Evolutionary conservation across 2,888 invertebrate species (phyloP).

Genomic region (Agapostemon virescens): DNA sequence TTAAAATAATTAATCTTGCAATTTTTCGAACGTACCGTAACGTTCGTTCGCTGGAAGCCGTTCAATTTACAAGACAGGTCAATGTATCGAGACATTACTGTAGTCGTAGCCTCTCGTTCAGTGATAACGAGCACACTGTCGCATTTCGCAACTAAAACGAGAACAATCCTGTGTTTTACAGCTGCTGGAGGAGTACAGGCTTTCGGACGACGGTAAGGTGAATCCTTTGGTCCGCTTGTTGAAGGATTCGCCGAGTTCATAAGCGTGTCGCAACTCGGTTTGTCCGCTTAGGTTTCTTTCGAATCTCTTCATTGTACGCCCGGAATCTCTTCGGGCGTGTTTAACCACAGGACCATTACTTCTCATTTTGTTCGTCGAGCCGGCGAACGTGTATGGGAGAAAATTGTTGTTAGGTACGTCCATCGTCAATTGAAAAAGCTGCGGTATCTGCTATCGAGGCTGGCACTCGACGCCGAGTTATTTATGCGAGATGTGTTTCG

Average conservation of each 20-base stretch:
- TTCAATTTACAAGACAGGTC: too few species aligned
- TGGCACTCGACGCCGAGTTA: conserved; percentile 34
- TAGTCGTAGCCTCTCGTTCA: too few species aligned
- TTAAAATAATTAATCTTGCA: too few species aligned
- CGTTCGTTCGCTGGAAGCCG: too few species aligned
- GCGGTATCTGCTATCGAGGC: conserved; percentile 27
- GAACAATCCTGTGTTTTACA: conserved; percentile 74
- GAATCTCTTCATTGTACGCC: conserved; percentile 21
- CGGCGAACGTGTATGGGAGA: background rate
- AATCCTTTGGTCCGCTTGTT: conserved; percentile 82
- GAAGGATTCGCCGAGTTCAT: conserved; percentile 63
- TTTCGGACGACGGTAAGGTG: conserved; percentile 81
- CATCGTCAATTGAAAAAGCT: conserved; percentile 35
- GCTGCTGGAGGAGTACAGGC: conserved; percentile 83
- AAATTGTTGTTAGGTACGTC: conserved; percentile 47
- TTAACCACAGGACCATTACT: conserved; percentile 32
- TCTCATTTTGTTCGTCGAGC: conserved; percentile 16
- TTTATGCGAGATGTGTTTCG: background rate
- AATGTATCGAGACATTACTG: too few species aligned
- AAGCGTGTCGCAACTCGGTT: conserved; percentile 32
- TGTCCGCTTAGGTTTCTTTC: conserved; percentile 31
- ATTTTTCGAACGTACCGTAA: too few species aligned
- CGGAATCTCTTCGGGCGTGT: conserved; percentile 7
- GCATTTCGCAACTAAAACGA: background rate
- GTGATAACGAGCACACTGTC: background rate